These are phyloP conservation scores for Leistus spinibarbis DNA, from an alignment of 2,888 invertebrate species.

Conservation along the genomic window DNA sequence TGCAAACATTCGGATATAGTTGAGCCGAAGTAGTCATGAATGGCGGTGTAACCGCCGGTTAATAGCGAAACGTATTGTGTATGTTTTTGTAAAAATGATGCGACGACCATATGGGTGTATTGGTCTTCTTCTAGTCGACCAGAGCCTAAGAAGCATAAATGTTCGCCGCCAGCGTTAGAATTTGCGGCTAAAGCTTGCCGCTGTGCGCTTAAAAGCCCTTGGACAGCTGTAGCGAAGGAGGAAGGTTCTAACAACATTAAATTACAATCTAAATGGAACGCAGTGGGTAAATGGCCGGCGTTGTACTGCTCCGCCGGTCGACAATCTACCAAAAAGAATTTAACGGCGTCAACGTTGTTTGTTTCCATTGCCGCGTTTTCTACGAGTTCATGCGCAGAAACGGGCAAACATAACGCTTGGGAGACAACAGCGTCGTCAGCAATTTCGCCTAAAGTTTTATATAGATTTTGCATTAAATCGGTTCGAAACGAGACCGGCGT, in stretches of 20 bases:
- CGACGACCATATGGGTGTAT: constrained; percentile 97
- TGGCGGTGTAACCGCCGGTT: constrained; percentile 86
- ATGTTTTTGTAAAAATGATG: constrained; percentile 93
- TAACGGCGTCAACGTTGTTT: constrained; percentile 65
- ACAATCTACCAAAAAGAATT: constrained; percentile 97
- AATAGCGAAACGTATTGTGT: constrained; percentile 91
- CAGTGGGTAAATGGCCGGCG: constrained; percentile 94
- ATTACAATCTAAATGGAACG: constrained; percentile 97
- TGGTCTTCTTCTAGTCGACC: constrained; percentile 93
- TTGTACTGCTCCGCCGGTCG: constrained; percentile 97
- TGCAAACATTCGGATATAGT: constrained; percentile 81
- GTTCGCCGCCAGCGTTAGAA: constrained; percentile 85
- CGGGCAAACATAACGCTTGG: constrained; percentile 90
- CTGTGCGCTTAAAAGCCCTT: constrained; percentile 89
- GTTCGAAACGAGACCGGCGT: constrained; percentile 93
- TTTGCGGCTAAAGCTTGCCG: constrained; percentile 84
- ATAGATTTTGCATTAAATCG: constrained; percentile 73
- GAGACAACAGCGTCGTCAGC: constrained; percentile 29
- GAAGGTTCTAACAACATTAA: constrained; percentile 96
- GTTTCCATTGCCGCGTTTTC: constrained; percentile 77
- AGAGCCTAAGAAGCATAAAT: constrained; percentile 91
- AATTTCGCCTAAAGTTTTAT: constrained; percentile 49
- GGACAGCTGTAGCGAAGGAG: constrained; percentile 93
- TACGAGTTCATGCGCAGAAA: constrained; percentile 91
- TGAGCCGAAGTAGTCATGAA: constrained; percentile 83